These are phyloP conservation scores for Platycheirus rosarum DNA, from an alignment of 2,888 invertebrate genomes.

Conservation along the genomic window DNA sequence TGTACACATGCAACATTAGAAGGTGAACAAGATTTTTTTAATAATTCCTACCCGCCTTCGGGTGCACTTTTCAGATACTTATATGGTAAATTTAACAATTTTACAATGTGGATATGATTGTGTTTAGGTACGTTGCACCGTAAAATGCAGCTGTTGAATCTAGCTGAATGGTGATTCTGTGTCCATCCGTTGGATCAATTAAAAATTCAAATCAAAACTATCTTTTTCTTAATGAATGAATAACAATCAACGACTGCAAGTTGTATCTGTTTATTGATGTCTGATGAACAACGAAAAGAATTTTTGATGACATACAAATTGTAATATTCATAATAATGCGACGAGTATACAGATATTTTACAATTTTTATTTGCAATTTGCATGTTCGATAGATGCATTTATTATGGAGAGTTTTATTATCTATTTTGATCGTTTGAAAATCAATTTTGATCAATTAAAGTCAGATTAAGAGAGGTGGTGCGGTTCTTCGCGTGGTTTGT, in stretches of 20 bases:
- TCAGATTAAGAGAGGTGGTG: slow-evolving; percentile 46
- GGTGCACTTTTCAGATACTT: slow-evolving; percentile 32
- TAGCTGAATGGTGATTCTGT: slow-evolving; percentile 50
- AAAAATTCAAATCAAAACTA: slow-evolving; percentile 61
- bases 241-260: slow-evolving; percentile 1
- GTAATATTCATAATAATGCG: slow-evolving; percentile 16
- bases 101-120: slow-evolving; percentile 8
- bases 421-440: slow-evolving; percentile 56
- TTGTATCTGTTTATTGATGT: slow-evolving; percentile 19
- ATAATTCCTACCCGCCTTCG: background rate
- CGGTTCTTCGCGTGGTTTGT: slow-evolving; percentile 10
- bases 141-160: slow-evolving; percentile 40
- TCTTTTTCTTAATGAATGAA: slow-evolving; percentile 56
- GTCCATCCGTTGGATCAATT: slow-evolving; percentile 48
- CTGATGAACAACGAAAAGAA: background rate
- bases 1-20: slow-evolving; percentile 61
- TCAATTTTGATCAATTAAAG: slow-evolving; percentile 68
- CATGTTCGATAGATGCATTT: slow-evolving; percentile 48
- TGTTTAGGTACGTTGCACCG: slow-evolving; percentile 1
- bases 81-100: slow-evolving; percentile 60
- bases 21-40: slow-evolving; percentile 67
- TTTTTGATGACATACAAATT: slow-evolving; percentile 8
- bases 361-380: slow-evolving; percentile 48
- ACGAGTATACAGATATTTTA: slow-evolving; percentile 12
- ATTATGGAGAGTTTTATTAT: slow-evolving; percentile 43